Evolutionary conservation across 2,113 vertebrate species (phyloP).

Genomic region (Halcyon senegalensis): DNA sequence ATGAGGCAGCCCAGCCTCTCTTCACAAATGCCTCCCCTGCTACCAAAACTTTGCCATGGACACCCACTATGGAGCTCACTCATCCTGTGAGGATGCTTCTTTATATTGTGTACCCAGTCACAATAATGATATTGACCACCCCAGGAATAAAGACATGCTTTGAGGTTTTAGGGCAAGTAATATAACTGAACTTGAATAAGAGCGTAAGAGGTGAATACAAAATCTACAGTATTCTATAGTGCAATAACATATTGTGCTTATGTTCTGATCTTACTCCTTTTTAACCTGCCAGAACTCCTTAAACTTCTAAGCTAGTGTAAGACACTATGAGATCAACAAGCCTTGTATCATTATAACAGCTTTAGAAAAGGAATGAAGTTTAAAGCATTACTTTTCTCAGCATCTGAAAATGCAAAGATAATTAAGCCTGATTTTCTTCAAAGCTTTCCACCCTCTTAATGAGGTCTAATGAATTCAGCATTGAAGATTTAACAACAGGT

Average conservation of each 20-base stretch:
- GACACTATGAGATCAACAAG: not conserved
- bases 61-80: not conserved
- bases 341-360: not conserved
- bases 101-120: not conserved
- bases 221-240: not conserved
- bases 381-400: not conserved
- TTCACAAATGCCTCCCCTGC: not conserved
- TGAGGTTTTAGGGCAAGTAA: not conserved
- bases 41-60: not conserved
- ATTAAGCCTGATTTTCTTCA: conserved; percentile 20
- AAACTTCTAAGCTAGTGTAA: not conserved
- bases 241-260: not conserved
- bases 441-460: not conserved
- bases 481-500: not conserved
- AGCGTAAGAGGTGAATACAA: not conserved
- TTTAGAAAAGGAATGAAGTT: not conserved
- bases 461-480: conserved; percentile 15
- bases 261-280: not conserved
- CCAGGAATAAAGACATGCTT: not conserved
- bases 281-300: not conserved
- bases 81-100: not conserved
- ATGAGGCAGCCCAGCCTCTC: not conserved
- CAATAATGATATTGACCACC: accelerated
- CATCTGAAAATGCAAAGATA: not conserved
- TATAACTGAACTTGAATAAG: not conserved